Base-by-base conservation (phyloP, 2,113 vertebrate species). In the Sturnus vulgaris region DNA sequence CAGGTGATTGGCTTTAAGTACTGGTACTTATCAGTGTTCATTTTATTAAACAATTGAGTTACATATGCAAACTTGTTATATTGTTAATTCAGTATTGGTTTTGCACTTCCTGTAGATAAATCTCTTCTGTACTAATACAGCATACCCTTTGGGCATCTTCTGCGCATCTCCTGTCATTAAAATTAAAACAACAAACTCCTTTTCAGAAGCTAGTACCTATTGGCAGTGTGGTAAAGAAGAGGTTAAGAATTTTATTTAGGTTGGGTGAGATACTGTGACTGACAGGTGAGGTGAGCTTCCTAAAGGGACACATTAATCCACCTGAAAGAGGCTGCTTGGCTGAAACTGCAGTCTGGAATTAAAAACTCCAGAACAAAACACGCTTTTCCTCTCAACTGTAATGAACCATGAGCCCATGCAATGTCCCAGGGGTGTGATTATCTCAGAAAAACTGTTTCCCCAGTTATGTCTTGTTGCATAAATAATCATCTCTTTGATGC, bases 401-500 rank as follows among this genome's bases (percentile, higher is more conserved):
- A 95, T 94, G 96, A 97, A 97, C 96, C 71, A 63, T 57, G 91
- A 92, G 94, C 86, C 27, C 83, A 86, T 81, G 47, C 55, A 46
- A 9, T 91, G 86, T 97, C 97, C 94, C 96, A 92, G 88, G 93
- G 88, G 96, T 91, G 93, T 96, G 92, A 97, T 97, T 97, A 97
- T 78, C 91, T 94, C 94, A 44, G 86, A 91, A 94, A 96, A 95
- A 96, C 75, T 94, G 60, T 86, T 96, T 95, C 90, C 86, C 86
- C 76, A 84, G 94, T 95, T 96, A 90, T 3, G 2, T 96, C 93
- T 96, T 88, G 72, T 92, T 96, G 91, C 96, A 97, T 97, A 97
- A 96, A 97, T 97, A 96, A 97, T 97, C 88, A 95, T 93, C 61
- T 94, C 91, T 97, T 97, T 95, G 95, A 96, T 97, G 92, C 71